Evolutionary conservation across 2,113 vertebrate species (phyloP), one percentile per base, ranked within the genome.

Genomic region (Neolamprologus sp.): DNA sequence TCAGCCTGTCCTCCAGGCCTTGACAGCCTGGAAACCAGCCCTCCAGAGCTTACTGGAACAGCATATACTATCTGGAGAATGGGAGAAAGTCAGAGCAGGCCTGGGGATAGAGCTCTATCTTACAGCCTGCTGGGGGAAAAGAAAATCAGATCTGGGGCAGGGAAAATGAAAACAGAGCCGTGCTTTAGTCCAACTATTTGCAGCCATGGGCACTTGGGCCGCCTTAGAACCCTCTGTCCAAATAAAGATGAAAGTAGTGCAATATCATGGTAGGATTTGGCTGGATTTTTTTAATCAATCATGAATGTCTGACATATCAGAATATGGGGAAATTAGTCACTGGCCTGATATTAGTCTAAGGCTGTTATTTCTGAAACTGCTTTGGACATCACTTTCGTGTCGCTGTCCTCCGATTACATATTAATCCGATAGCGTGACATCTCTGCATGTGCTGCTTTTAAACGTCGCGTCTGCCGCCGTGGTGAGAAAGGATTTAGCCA

Each of bases 31-130:
- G 31, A 87, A 93, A 94, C 90, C 65, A 93, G 83, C 86, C 87
- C 81, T 79, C 88, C 68, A 87, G 88, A 93, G 87, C 83, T 82
- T 88, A 87, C 54, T 90, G 90, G 88, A 94, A 89, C 80, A 87
- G 88, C 37, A 51, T 81, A 91, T 85, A 54, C 88, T 89, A 88
- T 94, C 92, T 90, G 88, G 73, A 94, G 91, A 92, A 53, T 80
- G 17, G 84, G 33, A 94, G 90, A 95, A 95, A 94, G 95, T 95
- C 92, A 94, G 89, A 91, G 89, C 84, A 78, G 84, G 92, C 96
- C 95, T 84, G 85, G 80, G 94, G 96, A 94, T 81, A 94, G 71
- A 92, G 90, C 51, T 89, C 89, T 89, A 88, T 88, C 93, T 93
- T 75, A 88, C 85, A 91, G 91, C 92, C 86, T 88, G 85, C 88